Evolutionary conservation across 2,888 invertebrate genomes (phyloP).

Genomic region (Rutpela maculata): DNA sequence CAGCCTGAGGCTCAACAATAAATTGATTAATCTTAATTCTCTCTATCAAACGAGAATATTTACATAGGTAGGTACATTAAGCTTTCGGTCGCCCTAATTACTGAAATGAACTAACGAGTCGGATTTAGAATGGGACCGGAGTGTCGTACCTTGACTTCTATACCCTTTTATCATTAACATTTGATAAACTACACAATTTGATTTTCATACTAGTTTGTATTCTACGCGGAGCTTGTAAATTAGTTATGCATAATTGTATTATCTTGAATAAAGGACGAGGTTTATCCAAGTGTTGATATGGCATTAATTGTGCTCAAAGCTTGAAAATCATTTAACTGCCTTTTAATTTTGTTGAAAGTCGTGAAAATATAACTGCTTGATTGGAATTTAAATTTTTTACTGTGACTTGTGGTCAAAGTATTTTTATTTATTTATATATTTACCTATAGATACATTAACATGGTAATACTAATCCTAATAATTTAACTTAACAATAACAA

Average conservation of each 20-base stretch:
- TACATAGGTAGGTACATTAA: slow-evolving; percentile 11
- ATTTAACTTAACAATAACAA: no score
- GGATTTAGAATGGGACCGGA: slow-evolving; percentile 1
- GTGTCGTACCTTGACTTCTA: background rate
- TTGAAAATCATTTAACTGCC: background rate
- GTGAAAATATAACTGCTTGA: no score
- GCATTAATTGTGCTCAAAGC: background rate
- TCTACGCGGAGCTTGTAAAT: background rate
- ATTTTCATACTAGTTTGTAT: slow-evolving; percentile 2
- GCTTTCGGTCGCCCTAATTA: slow-evolving; percentile 16
- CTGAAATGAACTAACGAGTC: background rate
- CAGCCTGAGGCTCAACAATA: slow-evolving; percentile 25
- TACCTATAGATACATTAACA: no score
- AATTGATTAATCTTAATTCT: slow-evolving; percentile 29
- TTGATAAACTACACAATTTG: background rate
- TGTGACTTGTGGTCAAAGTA: no score
- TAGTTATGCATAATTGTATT: background rate
- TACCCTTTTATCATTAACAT: background rate
- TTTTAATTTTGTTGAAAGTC: no score
- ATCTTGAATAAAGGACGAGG: background rate
- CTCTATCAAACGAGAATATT: slow-evolving; percentile 24
- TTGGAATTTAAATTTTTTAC: no score
- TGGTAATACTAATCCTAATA: no score
- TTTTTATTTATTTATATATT: no score
- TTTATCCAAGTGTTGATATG: background rate